A percentile compares a stretch with the other conserved stretches of the same genome.
Conservation (phyloP, 2,888 invertebrate genomes). For the Reticulitermes lucifugus region DNA sequence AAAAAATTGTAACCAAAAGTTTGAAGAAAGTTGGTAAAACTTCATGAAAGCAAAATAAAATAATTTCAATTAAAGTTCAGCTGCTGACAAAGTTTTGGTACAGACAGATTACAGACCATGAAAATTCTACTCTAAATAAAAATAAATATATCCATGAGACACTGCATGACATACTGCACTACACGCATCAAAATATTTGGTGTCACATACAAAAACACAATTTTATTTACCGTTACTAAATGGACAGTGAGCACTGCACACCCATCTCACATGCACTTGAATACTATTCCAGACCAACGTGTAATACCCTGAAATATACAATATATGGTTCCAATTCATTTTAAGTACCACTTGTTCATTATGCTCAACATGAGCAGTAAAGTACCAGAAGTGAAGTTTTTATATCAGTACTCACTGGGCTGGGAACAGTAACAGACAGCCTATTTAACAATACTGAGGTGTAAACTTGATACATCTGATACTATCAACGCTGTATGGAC, state of each 20-base stretch:
- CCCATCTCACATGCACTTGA: background rate
- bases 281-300: background rate
- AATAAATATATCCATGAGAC: background rate
- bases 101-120: background rate
- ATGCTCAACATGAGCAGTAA: background rate
- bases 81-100: background rate
- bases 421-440: background rate
- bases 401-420: no score
- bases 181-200: slow-evolving; percentile 11
- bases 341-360: slow-evolving; percentile 12
- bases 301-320: background rate
- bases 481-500: background rate
- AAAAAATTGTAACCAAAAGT: background rate
- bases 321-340: background rate
- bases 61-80: background rate
- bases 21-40: background rate
- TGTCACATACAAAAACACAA: background rate
- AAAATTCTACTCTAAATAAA: background rate
- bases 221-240: background rate
- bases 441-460: background rate
- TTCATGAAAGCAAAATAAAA: background rate
- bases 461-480: background rate
- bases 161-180: background rate
- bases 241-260: background rate
- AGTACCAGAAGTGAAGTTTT: no score